Evolutionary conservation across 2,797 vertebrate species (phyloP), one percentile per base, ranked within the genome.

Genomic region (Microhierax caerulescens): DNA sequence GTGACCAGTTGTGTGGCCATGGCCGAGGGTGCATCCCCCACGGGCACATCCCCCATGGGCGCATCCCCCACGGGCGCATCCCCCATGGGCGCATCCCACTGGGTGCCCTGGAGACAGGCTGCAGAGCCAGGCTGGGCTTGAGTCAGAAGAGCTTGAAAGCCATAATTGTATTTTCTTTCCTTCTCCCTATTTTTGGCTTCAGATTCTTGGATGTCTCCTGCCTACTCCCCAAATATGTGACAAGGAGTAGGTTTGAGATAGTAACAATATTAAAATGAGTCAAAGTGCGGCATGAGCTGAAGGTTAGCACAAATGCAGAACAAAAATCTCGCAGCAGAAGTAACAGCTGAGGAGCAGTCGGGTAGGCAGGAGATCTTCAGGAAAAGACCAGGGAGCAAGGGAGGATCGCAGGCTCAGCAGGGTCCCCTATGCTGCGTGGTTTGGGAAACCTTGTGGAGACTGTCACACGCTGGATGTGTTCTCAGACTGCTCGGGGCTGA

Each of bases 191-290:
- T 95, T 96, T 92, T 92, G 88, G 84, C 54, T 91, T 77, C 56
- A 28, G 81, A 92, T 92, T 94, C 84, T 89, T 95, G 63, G 91
- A 89, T 93, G 81, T 87, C 92, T 96, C 76, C 95, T 95, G 86
- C 96, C 96, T 94, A 96, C 95, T 94, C 92, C 51, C 67, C 53
- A 67, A 11, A 51, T 69, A 73, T 48, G 80, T 96, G 94, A 96
- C 96, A 97, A 94, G 88, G 94, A 94, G 96, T 94, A 90, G 95
- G 95, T 92, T 93, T 91, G 95, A 96, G 92, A 93, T 96, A 97
- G 95, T 93, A 96, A 96, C 91, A 97, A 95, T 96, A 96, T 76
- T 89, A 95, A 94, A 93, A 87, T 87, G 91, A 96, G 92, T 93
- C 95, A 86, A 93, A 87, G 74, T 10, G 21, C 65, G 48, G 95